Base-by-base conservation (phyloP, 2,888 invertebrate species). In the Idaea aversata region DNA sequence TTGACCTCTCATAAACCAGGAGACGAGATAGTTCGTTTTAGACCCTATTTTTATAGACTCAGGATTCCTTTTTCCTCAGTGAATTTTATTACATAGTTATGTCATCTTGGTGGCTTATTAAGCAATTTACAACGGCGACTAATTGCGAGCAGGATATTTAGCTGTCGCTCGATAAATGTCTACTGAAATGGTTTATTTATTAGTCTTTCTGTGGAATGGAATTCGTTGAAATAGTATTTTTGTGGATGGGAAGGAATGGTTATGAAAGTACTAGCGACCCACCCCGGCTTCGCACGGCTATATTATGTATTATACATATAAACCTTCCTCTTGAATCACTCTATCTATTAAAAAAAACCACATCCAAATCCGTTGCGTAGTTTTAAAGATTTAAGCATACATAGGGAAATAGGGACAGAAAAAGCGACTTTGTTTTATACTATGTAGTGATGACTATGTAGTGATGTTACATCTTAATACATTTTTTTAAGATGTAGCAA, bases 91-190 rank as follows among this genome's bases (percentile, higher is more conserved):
- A 58, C 63, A n/a, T 65, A 35, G 13, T 47, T 25, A 34, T 59
- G 36, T 59, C 61, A 63, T 66, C 64, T 61, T 36, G 61, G 64
- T 61, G 61, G 66, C 63, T 68, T 66, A 68, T 65, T 68, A 68
- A 61, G 68, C 65, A 66, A 68, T 68, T 68, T 63, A 68, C 63
- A 66, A 66, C 25, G 16, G 62, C 60, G 63, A 65, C 65, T 67
- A 67, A 67, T 65, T 67, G 65, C 63, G 65, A 63, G 63, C 65
- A 62, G 63, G 63, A 59, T 58, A 34, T 34, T 62, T 62, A 62
- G 67, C 61, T 65, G 63, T 65, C 65, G 61, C 60, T 64, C 34
- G 59, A 59, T 16, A 59, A 59, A 25, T 59, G 59, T 59, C 13
- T 25, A 25, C 16, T 13, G 13, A 59, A 34, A 25, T 59, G 59